Evolutionary conservation across 2,888 invertebrate species (phyloP).

Genomic region (Flabesymbios commensalis): DNA sequence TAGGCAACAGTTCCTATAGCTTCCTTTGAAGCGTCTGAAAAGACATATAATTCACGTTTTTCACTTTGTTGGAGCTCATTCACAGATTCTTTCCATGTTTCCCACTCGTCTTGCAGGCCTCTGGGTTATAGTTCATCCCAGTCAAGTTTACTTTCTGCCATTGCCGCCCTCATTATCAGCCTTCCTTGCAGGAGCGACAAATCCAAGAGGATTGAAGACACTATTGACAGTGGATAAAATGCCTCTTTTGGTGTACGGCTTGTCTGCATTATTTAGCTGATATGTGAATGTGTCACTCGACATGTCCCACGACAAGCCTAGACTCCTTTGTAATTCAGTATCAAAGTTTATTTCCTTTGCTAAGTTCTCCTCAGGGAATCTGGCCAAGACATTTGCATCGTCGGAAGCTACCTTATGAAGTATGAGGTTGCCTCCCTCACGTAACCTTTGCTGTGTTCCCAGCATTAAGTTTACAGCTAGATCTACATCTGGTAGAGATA

Average conservation of each 20-base stretch:
- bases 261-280: not conserved
- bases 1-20: too few species aligned
- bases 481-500: constrained; percentile 19
- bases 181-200: too few species aligned
- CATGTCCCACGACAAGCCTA: not conserved
- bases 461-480: constrained; percentile 26
- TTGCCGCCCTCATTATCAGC: too few species aligned
- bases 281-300: not conserved
- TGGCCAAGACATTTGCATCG: constrained; percentile 26
- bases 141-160: too few species aligned
- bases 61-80: too few species aligned
- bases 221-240: too few species aligned
- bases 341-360: constrained; percentile 30
- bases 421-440: constrained; percentile 23
- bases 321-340: constrained; percentile 4
- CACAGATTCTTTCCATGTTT: too few species aligned
- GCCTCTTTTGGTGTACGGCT: constrained; percentile 4
- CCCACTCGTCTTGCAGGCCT: too few species aligned
- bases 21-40: too few species aligned
- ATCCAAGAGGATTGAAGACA: too few species aligned
- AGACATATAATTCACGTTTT: too few species aligned
- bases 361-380: constrained; percentile 30
- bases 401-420: constrained; percentile 39
- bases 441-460: constrained; percentile 23
- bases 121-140: too few species aligned